Evolutionary conservation across 2,113 vertebrate genomes (phyloP), one percentile per base, ranked within the genome.

Genomic region (Dromaius novaehollandiae): DNA sequence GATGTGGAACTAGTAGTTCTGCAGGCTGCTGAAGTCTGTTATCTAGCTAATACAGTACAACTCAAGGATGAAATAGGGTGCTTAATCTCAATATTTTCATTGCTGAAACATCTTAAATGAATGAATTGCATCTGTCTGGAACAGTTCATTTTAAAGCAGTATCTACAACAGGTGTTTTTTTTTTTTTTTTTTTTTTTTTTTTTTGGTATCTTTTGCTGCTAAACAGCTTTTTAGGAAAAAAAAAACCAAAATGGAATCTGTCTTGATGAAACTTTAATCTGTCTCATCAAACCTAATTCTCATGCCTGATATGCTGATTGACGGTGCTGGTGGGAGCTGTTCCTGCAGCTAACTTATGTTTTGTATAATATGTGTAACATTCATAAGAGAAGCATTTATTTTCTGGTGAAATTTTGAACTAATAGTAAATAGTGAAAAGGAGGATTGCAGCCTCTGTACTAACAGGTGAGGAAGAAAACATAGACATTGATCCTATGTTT

Each of bases 201-300:
- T 91, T 79, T 88, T 28, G 9, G 63, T 50, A 36, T 77, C 65
- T 89, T 63, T 74, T 81, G 22, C 7, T 90, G 19, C 32, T 86
- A 80, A 80, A 13, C 3, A n/a, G 3, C 3, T 34, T 76, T 91
- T 92, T 80, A 88, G 56, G 53, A 21, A 22, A 36, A 85, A 48
- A 78, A 80, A 82, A 61, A 2, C 1, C 10, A 50, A 79, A 70
- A 64, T 26, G 79, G 30, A 74, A 53, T 79, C 75, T 73, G 8
- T 4, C 44, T 71, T n/a, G 20, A 36, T 66, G 38, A 74, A 20
- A 71, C 60, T 90, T 86, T 93, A 84, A 56, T 95, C 40, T 86
- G 51, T 55, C 32, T 73, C 56, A 79, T 93, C 86, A 88, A 91
- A 74, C 58, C 22, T 86, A 86, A 91, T 85, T 82, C 75, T 95